Base-by-base conservation (phyloP, 2,888 invertebrate species). In the Uloborus plumipes region DNA sequence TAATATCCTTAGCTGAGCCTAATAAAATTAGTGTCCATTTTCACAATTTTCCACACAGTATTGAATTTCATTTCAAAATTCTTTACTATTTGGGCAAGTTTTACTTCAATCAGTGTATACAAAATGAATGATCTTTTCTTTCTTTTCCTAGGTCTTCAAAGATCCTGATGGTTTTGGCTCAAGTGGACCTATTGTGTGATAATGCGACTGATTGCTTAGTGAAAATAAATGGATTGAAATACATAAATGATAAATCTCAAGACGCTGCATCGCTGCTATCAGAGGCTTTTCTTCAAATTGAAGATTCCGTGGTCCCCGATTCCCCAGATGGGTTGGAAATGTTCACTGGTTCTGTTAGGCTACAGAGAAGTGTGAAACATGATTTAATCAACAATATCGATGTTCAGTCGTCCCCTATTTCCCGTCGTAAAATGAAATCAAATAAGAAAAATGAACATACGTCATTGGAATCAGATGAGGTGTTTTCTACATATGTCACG, bases 151-250 rank as follows among this genome's bases (percentile, higher is more conserved):
- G 84, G 76, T 51, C 79, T 13, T 69, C 71, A 13, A 75, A 71
- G 49, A 62, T 78, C 11, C 61, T 84, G 14, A 20, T 84, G 16
- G 14, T 58, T 39, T 71, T 84, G 26, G 75, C 65, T 13, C 53
- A 79, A 18, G 22, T 84, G 6, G 84, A 84, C 55, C 22, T 79
- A 1, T 51, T 75, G 1, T 75, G 84, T 71, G 66, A 79, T 18
- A 71, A 62, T 39, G 16, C 47, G 26, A 67, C 75, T 39, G 79
- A 84, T 51, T 84, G 84, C 16, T 15, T 31, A 11, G 71, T 75
- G 15, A 84, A 84, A 62, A 26, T 75, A 49, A 71, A 66, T 71
- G 71, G 71, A 9, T 62, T 84, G 22, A 65, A 84, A 59, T 79
- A 84, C 39, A 74, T 84, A 31, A 59, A 75, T 53, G 55, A 78